Conservation (phyloP, 30 jellyfish, hydroid and myxozoan genomes). For the Calvadosia cruxmelitensis region DNA sequence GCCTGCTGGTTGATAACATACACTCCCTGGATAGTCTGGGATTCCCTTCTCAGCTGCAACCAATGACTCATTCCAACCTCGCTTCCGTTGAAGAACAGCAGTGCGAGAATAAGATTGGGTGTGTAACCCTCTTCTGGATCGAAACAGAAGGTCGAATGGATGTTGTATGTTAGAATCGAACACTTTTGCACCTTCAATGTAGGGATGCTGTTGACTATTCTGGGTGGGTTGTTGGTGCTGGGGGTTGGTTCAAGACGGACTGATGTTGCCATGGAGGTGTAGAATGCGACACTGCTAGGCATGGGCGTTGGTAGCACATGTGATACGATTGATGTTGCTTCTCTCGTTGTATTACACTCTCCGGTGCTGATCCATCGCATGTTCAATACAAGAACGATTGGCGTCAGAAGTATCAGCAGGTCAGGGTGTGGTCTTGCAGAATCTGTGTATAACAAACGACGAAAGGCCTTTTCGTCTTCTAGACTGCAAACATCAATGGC, state of each 20-base stretch:
- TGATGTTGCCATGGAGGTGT: background rate
- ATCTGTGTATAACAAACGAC: background rate
- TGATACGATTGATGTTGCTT: background rate
- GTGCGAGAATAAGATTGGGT: background rate
- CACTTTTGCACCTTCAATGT: background rate
- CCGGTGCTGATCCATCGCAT: background rate
- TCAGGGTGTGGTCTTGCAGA: background rate
- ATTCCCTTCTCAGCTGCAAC: background rate
- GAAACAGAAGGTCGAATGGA: background rate
- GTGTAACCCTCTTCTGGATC: background rate
- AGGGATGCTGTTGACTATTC: background rate
- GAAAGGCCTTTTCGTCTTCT: background rate
- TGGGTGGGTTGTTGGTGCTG: conserved; percentile 13
- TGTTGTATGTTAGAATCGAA: background rate
- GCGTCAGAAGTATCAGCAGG: background rate
- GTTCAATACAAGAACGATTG: background rate
- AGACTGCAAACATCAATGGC: background rate
- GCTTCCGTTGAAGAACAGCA: background rate
- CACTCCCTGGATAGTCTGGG: background rate
- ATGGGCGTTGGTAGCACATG: background rate
- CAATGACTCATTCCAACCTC: background rate
- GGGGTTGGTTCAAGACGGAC: conserved; percentile 8
- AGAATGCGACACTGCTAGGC: background rate
- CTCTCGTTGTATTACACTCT: background rate
- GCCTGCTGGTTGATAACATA: background rate